These are phyloP conservation scores for Pipistrellus pipistrellus DNA, from an alignment of 2,797 vertebrate genomes.

Conservation along the genomic window DNA sequence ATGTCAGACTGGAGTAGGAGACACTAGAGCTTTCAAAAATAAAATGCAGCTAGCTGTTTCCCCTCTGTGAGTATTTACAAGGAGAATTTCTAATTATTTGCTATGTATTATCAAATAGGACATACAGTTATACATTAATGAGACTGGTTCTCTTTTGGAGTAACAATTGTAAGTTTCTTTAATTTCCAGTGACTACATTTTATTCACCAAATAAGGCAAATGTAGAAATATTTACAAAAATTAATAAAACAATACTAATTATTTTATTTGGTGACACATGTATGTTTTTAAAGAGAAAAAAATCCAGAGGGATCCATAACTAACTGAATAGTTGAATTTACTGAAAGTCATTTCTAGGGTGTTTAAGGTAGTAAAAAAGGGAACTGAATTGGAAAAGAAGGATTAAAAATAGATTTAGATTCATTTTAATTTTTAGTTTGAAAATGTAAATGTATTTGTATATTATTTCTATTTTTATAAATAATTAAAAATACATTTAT, in stretches of 20 bases:
- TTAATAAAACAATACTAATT: not conserved
- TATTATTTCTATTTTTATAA: not conserved
- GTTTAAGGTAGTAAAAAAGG: not conserved
- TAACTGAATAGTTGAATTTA: not conserved
- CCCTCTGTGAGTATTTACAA: not conserved
- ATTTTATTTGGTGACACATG: not conserved
- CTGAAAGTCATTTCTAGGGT: not conserved
- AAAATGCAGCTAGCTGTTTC: not conserved
- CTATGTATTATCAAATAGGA: not conserved
- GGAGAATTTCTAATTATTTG: not conserved
- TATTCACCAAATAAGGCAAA: not conserved
- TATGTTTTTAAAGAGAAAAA: not conserved
- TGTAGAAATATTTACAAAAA: conserved; percentile 32
- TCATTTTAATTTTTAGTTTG: not conserved
- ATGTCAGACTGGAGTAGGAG: not conserved
- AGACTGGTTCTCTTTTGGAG: not conserved
- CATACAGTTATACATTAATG: not conserved
- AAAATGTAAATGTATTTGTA: not conserved
- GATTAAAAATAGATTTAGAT: not conserved
- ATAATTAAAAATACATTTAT: not conserved
- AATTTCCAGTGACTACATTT: not conserved
- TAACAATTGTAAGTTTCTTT: not conserved
- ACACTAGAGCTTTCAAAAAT: not conserved
- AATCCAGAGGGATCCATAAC: not conserved
- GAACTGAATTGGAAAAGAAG: not conserved